phyloP scores from a whole-genome alignment of 2,113 vertebrate genomes.

The Gymnogyps californianus region DNA sequence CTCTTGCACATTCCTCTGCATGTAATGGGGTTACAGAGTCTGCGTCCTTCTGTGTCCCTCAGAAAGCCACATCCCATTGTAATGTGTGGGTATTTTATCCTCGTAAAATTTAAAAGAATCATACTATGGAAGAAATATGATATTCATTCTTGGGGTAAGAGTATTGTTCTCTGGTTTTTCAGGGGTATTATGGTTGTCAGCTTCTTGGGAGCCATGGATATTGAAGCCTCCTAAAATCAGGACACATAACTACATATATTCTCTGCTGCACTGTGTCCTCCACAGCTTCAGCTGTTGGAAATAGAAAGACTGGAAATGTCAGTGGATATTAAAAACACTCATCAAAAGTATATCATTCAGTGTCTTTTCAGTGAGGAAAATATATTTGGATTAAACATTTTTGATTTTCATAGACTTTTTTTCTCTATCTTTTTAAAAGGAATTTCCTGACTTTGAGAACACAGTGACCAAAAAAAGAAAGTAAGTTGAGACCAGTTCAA shows the following conservation, averaged over 20 bases:
- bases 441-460: conserved; percentile 68
- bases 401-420: conserved; percentile 6
- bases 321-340: background rate
- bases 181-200: background rate
- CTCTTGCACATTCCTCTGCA: background rate
- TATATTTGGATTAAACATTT: background rate
- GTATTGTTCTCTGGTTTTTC: background rate
- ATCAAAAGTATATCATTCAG: background rate
- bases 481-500: conserved; percentile 71
- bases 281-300: background rate
- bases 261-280: background rate
- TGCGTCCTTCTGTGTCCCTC: background rate
- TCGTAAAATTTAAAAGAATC: background rate
- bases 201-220: background rate
- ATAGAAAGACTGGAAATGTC: background rate
- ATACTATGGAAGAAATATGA: background rate
- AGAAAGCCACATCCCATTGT: background rate
- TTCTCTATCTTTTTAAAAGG: conserved; percentile 64
- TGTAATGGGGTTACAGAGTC: background rate
- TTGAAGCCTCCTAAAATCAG: background rate
- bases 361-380: background rate
- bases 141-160: background rate
- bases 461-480: conserved; percentile 71
- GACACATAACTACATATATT: background rate
- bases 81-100: background rate